phyloP scores from a whole-genome alignment of 2,888 invertebrate species.

The Palloptera scutellata region DNA sequence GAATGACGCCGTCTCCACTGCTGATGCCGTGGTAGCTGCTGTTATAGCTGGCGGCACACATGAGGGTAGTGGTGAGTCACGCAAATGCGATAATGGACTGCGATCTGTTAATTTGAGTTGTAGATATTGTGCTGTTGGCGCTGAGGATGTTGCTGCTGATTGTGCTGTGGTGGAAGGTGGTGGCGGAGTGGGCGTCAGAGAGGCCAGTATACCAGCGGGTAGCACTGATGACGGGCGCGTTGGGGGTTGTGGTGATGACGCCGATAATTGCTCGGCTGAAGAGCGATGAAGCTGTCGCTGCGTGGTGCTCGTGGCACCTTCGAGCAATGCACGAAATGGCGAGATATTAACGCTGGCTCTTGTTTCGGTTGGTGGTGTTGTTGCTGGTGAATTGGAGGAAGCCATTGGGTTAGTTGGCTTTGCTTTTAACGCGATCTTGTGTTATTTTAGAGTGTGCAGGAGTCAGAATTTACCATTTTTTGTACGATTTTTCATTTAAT shows the following conservation, averaged over 20 bases:
- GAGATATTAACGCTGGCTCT: conserved; percentile 30
- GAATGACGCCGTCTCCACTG: not conserved
- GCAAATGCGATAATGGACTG: conserved; percentile 7
- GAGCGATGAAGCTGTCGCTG: conserved; percentile 25
- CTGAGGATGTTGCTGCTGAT: conserved; percentile 6
- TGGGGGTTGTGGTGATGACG: conserved; percentile 35
- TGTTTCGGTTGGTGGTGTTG: conserved; percentile 35
- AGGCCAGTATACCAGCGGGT: conserved; percentile 35
- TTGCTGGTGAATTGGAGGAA: conserved; percentile 48
- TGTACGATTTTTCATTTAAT: too few species aligned
- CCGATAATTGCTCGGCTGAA: conserved; percentile 28
- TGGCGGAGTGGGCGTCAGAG: conserved; percentile 37
- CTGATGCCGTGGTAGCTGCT: conserved; percentile 13
- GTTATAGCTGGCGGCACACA: conserved; percentile 12
- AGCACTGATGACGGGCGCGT: conserved; percentile 38
- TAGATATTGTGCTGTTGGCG: conserved; percentile 2
- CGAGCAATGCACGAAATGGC: conserved; percentile 42
- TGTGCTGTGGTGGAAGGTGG: conserved; percentile 18
- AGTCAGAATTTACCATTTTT: too few species aligned
- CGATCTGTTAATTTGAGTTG: conserved; percentile 1
- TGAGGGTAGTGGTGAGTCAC: not conserved
- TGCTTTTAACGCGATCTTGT: not conserved
- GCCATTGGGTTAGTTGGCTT: conserved; percentile 31
- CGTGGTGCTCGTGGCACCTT: conserved; percentile 29
- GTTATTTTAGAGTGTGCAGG: too few species aligned